A percentile compares a stretch with the other conserved stretches of the same genome.
Evolutionary conservation across 2,888 invertebrate genomes (phyloP).

Genomic region (Gastrophysa polygoni): DNA sequence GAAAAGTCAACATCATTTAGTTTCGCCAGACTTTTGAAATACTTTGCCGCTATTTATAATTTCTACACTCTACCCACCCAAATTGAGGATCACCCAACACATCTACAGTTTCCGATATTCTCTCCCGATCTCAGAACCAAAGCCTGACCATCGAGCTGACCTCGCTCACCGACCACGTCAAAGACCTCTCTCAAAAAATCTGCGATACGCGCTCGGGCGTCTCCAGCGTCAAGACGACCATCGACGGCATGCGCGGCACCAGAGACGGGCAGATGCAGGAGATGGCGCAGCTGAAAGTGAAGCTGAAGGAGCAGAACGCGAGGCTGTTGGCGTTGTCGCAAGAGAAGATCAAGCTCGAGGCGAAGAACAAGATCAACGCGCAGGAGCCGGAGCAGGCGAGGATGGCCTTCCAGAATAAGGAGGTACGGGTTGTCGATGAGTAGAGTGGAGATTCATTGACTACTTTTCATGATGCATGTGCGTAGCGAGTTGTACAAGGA

Average conservation of each 20-base stretch:
- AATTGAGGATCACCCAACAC: too few species aligned
- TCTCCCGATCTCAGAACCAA: slow-evolving; percentile 63
- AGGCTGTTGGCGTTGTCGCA: slow-evolving; percentile 80
- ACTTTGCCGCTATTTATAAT: too few species aligned
- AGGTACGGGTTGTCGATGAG: slow-evolving; percentile 43
- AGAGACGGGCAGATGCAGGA: slow-evolving; percentile 89
- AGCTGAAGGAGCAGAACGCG: slow-evolving; percentile 84
- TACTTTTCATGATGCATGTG: too few species aligned
- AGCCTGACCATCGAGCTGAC: slow-evolving; percentile 80
- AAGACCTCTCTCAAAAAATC: slow-evolving; percentile 80
- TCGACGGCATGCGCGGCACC: slow-evolving; percentile 94
- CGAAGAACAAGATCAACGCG: slow-evolving; percentile 66
- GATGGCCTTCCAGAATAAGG: slow-evolving; percentile 71
- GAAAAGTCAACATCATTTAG: too few species aligned
- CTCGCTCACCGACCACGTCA: slow-evolving; percentile 65
- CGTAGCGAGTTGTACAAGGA: too few species aligned
- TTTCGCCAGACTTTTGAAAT: too few species aligned
- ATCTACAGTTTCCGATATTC: too few species aligned
- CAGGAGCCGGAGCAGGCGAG: slow-evolving; percentile 63
- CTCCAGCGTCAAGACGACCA: slow-evolving; percentile 90
- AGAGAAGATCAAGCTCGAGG: slow-evolving; percentile 81
- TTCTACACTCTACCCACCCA: too few species aligned
- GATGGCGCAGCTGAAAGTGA: slow-evolving; percentile 80
- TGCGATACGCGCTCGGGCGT: slow-evolving; percentile 84
- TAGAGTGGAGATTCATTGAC: too few species aligned